Evolutionary conservation across 2,113 vertebrate species (phyloP).

Genomic region (Gymnocephalus cernua): DNA sequence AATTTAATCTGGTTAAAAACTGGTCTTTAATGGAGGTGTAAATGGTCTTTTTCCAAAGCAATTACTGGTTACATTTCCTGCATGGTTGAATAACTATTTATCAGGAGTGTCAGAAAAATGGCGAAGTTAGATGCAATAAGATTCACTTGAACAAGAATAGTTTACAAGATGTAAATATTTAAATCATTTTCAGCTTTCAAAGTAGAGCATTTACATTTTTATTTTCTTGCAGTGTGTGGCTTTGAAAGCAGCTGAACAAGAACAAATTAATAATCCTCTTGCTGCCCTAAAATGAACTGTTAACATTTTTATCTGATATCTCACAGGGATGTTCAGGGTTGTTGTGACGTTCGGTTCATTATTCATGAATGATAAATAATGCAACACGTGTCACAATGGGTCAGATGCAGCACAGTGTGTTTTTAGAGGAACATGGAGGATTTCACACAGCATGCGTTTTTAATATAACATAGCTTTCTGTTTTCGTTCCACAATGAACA

Average conservation of each 20-base stretch:
- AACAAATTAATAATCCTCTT: constrained; percentile 15
- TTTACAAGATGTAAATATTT: neutral
- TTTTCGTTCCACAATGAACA: constrained; percentile 34
- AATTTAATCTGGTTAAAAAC: constrained; percentile 32
- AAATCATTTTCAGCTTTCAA: constrained; percentile 5
- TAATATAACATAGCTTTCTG: constrained; percentile 20
- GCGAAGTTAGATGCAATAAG: neutral
- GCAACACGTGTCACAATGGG: constrained; percentile 45
- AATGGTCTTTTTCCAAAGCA: constrained; percentile 44
- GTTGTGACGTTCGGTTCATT: constrained; percentile 41
- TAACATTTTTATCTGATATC: constrained; percentile 12
- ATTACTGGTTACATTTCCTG: constrained; percentile 42
- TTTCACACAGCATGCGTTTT: constrained; percentile 28
- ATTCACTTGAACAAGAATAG: constrained; percentile 1
- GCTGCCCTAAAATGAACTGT: constrained; percentile 6
- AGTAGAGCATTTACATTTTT: neutral
- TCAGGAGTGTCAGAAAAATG: constrained; percentile 12
- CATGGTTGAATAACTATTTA: constrained; percentile 20
- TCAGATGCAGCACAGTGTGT: constrained; percentile 11
- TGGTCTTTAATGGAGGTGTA: constrained; percentile 33
- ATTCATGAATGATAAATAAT: constrained; percentile 66
- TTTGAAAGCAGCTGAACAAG: neutral
- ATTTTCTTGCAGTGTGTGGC: neutral
- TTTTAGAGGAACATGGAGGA: constrained; percentile 17
- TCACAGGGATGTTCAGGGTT: constrained; percentile 20